Percentiles rank a stretch among this genome's conserved stretches.
These are phyloP conservation scores for Ictidomys tridecemlineatus DNA, from an alignment of 2,113 vertebrate species.

Conservation along the genomic window DNA sequence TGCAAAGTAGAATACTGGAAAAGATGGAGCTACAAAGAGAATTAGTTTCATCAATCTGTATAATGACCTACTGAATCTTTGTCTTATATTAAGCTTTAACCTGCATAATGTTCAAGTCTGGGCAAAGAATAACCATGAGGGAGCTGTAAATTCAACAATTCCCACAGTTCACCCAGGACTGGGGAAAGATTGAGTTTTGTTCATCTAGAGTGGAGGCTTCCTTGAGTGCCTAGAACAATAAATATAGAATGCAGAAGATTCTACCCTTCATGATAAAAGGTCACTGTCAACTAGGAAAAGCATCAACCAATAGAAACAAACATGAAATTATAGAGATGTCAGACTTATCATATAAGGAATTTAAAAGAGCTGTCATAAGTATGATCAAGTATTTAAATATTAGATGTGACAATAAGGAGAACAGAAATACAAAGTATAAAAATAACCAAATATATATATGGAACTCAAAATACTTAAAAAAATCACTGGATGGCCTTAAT, in stretches of 20 bases:
- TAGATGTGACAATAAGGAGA: neutral
- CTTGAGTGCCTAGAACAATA: neutral
- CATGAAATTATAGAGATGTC: conserved; percentile 12
- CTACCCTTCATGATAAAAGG: conserved; percentile 11
- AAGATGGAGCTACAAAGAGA: neutral
- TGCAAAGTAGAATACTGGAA: neutral
- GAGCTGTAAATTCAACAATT: neutral
- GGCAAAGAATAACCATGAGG: neutral
- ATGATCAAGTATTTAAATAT: neutral
- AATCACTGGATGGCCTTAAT: neutral
- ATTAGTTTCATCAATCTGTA: neutral
- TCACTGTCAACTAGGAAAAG: neutral
- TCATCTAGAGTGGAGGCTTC: neutral
- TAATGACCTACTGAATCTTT: neutral
- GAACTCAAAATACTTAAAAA: neutral
- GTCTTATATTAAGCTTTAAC: neutral
- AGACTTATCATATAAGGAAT: conserved; percentile 18
- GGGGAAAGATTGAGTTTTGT: neutral
- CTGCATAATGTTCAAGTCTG: neutral
- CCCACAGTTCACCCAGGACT: neutral
- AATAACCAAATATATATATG: neutral
- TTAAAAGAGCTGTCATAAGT: conserved; percentile 2
- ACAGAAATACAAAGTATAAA: conserved; percentile 27
- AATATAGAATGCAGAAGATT: neutral
- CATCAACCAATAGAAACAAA: neutral